These are phyloP conservation scores for Nomada flava DNA, from an alignment of 2,888 invertebrate genomes.

Conservation along the genomic window DNA sequence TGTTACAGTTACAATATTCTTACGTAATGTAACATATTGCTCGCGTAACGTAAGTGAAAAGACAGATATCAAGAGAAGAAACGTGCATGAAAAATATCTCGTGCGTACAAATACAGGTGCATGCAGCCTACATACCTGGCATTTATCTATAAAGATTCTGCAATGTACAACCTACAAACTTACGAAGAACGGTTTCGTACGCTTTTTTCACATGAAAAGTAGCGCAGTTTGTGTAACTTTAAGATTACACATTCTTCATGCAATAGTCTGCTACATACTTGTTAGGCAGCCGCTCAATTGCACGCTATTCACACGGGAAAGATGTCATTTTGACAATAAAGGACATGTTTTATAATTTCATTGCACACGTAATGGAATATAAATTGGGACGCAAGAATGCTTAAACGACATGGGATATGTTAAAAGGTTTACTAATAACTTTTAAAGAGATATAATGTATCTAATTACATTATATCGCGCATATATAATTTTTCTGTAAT, in stretches of 20 bases:
- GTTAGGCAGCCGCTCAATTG: constrained; percentile 24
- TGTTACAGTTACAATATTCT: too few relatives aligned
- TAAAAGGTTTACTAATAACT: too few relatives aligned
- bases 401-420: too few relatives aligned
- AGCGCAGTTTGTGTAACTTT: constrained; percentile 36
- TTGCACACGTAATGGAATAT: neutral
- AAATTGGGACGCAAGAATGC: neutral
- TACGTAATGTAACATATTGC: too few relatives aligned
- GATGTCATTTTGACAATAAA: constrained; percentile 15
- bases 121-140: too few relatives aligned
- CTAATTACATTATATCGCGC: too few relatives aligned
- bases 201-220: constrained; percentile 45
- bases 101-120: too few relatives aligned
- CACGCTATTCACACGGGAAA: constrained; percentile 30
- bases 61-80: too few relatives aligned
- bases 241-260: constrained; percentile 23
- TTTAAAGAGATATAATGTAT: too few relatives aligned
- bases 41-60: too few relatives aligned
- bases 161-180: constrained; percentile 17
- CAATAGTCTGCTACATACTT: constrained; percentile 21
- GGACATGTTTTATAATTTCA: constrained; percentile 15
- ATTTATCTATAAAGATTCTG: neutral
- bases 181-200: constrained; percentile 30
- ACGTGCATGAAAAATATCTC: too few relatives aligned
- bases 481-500: too few relatives aligned